Evolutionary conservation across 1,140 invertebrate genomes (phyloP).

Genomic region (Gonioctena quinquepunctata): DNA sequence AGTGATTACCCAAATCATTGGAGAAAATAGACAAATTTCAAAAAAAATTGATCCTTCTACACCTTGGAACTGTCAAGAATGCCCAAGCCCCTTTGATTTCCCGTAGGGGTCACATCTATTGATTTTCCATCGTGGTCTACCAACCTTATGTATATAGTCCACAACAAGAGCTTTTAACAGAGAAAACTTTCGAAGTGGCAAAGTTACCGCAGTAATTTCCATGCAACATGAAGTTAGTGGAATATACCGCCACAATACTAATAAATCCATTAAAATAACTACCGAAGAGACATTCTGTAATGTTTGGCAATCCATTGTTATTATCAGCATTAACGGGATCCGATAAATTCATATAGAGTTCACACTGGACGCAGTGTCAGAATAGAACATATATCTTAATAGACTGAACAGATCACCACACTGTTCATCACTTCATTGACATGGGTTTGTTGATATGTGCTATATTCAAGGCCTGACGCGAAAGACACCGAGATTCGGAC

Average conservation of each 20-base stretch:
- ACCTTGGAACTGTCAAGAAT: no score
- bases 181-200: not conserved
- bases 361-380: not conserved
- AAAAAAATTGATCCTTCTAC: no score
- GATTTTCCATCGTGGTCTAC: no score
- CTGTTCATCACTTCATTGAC: not conserved
- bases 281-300: not conserved
- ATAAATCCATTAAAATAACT: not conserved
- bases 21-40: no score
- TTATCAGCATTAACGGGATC: not conserved
- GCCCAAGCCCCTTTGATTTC: no score
- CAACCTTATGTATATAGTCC: no score
- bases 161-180: no score
- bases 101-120: no score
- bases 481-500: no score
- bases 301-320: not conserved
- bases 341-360: not conserved
- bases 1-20: no score
- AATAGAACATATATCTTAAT: not conserved
- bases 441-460: no score
- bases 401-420: not conserved
- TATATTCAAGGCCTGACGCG: no score
- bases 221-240: not conserved
- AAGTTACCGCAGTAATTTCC: not conserved
- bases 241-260: not conserved